Percentiles rank a stretch among this genome's conserved stretches.
Evolutionary conservation across 2,797 vertebrate species (phyloP).

Genomic region (Gallinago stenura): DNA sequence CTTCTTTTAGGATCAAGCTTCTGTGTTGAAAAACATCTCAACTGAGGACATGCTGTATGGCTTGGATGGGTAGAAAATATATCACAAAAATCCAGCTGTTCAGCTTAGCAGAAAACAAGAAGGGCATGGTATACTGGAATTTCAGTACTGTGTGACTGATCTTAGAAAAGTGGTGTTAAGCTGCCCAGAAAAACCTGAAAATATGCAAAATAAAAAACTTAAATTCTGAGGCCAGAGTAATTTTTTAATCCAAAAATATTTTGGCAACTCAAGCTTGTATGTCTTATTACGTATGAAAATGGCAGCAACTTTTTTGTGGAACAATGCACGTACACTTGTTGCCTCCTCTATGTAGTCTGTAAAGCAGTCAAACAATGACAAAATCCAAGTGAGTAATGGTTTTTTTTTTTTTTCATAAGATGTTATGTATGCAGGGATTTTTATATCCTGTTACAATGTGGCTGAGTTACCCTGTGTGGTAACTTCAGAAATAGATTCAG

Average conservation of each 20-base stretch:
- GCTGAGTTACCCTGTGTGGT: background rate
- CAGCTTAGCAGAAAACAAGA: background rate
- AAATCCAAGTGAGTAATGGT: constrained; percentile 38
- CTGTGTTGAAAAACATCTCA: background rate
- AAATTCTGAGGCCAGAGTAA: background rate
- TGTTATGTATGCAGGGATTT: background rate
- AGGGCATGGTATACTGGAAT: background rate
- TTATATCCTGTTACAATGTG: constrained; percentile 5
- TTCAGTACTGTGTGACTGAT: background rate
- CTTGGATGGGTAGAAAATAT: background rate
- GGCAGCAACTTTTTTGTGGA: background rate
- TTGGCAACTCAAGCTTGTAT: background rate
- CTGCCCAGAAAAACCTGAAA: background rate
- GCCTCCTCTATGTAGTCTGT: background rate
- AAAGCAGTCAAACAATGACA: constrained; percentile 46
- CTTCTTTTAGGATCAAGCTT: background rate
- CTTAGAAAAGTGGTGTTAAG: background rate
- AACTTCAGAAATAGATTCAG: constrained; percentile 9
- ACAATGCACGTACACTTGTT: background rate
- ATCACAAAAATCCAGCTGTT: background rate
- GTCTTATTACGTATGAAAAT: background rate
- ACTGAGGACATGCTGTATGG: background rate
- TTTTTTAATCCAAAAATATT: background rate
- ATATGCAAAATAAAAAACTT: background rate
- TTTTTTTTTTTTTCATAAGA: background rate